phyloP scores from a whole-genome alignment of 2,888 invertebrate genomes.

The Melikaiella ostensackeni region DNA sequence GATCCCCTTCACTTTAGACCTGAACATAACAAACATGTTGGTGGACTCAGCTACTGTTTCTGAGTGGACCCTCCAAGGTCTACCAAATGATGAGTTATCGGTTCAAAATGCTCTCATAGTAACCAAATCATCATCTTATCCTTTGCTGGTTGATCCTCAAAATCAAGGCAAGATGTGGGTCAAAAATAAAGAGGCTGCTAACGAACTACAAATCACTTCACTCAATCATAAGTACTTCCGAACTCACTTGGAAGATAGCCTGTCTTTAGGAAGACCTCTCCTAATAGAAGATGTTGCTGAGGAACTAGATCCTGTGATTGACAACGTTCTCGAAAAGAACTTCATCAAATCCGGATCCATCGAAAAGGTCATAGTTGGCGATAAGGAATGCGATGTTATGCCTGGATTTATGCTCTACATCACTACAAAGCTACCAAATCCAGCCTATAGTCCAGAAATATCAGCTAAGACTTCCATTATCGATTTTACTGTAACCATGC shows the following conservation, averaged over 20 bases:
- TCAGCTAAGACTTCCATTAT: conserved; percentile 98
- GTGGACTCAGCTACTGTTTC: conserved; percentile 94
- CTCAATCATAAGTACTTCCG: conserved; percentile 98
- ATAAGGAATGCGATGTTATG: conserved; percentile 98
- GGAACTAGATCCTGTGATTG: conserved; percentile 96
- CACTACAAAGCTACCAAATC: conserved; percentile 97
- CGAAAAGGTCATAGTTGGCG: conserved; percentile 95
- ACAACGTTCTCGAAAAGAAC: conserved; percentile 97
- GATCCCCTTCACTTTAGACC: conserved; percentile 91
- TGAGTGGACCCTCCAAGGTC: conserved; percentile 96
- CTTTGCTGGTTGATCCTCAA: conserved; percentile 96
- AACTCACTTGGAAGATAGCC: conserved; percentile 91
- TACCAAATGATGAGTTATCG: conserved; percentile 97
- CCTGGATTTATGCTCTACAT: conserved; percentile 97
- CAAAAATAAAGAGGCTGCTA: conserved; percentile 92
- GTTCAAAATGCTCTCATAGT: conserved; percentile 98
- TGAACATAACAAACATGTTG: conserved; percentile 94
- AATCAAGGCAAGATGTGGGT: conserved; percentile 99
- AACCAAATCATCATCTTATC: conserved; percentile 96
- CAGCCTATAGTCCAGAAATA: conserved; percentile 97
- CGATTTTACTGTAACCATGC: conserved; percentile 98
- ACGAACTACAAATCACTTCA: conserved; percentile 95
- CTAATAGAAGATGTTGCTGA: conserved; percentile 97
- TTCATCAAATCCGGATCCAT: conserved; percentile 98
- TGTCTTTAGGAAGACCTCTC: conserved; percentile 91